Base-by-base conservation (phyloP, 2,797 vertebrate species). In the Etheostoma nigrum region DNA sequence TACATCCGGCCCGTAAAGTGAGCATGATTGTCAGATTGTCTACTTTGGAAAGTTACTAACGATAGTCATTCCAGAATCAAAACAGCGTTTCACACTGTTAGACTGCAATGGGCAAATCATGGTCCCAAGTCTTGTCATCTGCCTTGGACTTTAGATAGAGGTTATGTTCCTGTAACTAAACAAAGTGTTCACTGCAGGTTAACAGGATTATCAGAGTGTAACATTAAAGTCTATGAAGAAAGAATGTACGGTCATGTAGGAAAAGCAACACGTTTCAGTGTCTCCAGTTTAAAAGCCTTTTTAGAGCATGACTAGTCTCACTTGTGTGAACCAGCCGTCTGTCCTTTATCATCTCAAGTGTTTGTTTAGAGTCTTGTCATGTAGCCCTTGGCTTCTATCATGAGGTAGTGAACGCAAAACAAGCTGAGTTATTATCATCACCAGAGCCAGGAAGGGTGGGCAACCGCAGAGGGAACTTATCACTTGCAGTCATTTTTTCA, bases 401-500 rank as follows among this genome's bases (percentile, higher is more conserved):
- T 65, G 81, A 84, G 74, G 72, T 33, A 85, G 71, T 27, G 58
- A 72, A 76, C 76, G 86, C 73, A 88, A 92, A 90, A 91, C 80
- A 93, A 88, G 72, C 59, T 51, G 70, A 65, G 68, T 74, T 92
- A 94, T 92, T 91, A 78, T 78, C 80, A 92, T 95, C 88, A 65
- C 52, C 65, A 63, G 68, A 71, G 53, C 69, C 88, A 92, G 90
- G 89, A 92, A 90, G 91, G 91, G 91, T 77, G 89, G 84, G 83
- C 71, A 33, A 55, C 44, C 10, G 66, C 81, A 78, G 76, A 18
- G 36, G 74, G 69, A 66, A 59, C 70, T 90, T 83, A 90, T 88
- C 86, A 49, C 89, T 81, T n/a, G 13, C 78, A 40, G 67, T 72
- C 71, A 72, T 64, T 75, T 76, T 40, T 81, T 80, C 61, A 40